Base-by-base conservation (phyloP, 2,888 invertebrate genomes). In the Brachyptera risi region DNA sequence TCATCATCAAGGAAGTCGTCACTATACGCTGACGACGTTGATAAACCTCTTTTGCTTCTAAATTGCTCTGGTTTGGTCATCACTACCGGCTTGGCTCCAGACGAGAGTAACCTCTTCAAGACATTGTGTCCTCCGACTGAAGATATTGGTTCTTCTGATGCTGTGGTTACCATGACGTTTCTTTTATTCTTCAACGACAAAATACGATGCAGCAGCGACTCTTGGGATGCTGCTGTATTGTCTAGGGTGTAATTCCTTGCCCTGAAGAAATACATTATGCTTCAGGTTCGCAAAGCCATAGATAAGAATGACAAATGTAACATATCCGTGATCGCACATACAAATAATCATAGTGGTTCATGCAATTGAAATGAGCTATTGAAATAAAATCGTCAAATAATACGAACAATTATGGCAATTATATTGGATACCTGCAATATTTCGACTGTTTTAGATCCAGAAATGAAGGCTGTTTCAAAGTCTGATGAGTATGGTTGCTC, bases 1-100 rank as follows among this genome's bases (percentile, higher is more conserved):
- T 76, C 76, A 19, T 74, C 73, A 17, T 77, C 77, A 23, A 74
- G 69, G 26, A 71, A 70, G 38, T 77, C 76, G 50, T 78, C 77
- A 64, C 75, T 76, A 35, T 70, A 73, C 26, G 72, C 75, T 1
- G 79, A 78, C 42, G 75, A 73, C 1, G 73, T 71, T 0, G 78
- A 78, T 7, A 74, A 65, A n/a, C 61, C 38, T 23, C 61, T 37
- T 42, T 61, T 61, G 19, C 59, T 23, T 17, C 42, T 38, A 19
- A 38, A 23, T 27, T 50, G 56, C 35, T 57, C 47, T 5, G n/a
- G 27, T 17, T 51, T 51, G 54, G 23, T 37, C 23, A 21, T 11
- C 13, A n/a, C 31, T 7, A 21, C 50, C 11, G 50, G 35, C 19
- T 31, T 35, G 54, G 11, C 35, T 3, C 17, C 9, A 9, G 73